Evolutionary conservation across 2,888 invertebrate species (phyloP).

Genomic region (Troides helena): DNA sequence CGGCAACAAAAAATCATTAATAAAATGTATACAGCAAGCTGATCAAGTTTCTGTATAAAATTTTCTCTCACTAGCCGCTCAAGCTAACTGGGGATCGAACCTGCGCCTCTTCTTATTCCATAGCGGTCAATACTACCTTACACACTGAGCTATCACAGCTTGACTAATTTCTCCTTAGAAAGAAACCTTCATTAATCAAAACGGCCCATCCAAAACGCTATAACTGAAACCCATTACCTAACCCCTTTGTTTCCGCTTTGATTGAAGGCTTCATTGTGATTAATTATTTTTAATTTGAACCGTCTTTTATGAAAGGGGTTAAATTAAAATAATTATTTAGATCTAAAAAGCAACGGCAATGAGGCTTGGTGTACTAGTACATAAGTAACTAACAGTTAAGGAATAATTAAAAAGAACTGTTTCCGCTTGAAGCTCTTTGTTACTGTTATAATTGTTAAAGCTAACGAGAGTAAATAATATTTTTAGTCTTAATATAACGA

Average conservation of each 20-base stretch:
- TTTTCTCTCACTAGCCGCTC: no score
- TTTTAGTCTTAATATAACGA: no score
- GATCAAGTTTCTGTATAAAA: no score
- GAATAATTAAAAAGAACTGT: neutral
- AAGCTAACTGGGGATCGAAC: no score
- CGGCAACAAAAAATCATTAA: no score
- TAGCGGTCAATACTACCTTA: no score
- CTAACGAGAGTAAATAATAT: no score
- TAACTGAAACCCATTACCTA: constrained; percentile 3
- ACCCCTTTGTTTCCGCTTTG: constrained; percentile 1
- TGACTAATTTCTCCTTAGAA: neutral
- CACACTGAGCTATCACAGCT: no score
- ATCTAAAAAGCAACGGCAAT: neutral
- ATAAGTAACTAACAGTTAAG: neutral
- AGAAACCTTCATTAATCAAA: constrained; percentile 1
- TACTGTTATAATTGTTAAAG: no score
- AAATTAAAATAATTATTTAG: neutral
- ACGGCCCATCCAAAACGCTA: neutral
- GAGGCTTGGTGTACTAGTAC: neutral
- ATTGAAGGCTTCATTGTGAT: constrained; percentile 12
- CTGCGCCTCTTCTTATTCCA: no score
- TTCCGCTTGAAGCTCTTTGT: no score
- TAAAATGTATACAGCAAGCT: no score
- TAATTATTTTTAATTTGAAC: constrained; percentile 13
- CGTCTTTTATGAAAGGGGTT: constrained; percentile 12